These are phyloP conservation scores for Leptopilina boulardi DNA, from an alignment of 1,140 invertebrate genomes.

Conservation along the genomic window DNA sequence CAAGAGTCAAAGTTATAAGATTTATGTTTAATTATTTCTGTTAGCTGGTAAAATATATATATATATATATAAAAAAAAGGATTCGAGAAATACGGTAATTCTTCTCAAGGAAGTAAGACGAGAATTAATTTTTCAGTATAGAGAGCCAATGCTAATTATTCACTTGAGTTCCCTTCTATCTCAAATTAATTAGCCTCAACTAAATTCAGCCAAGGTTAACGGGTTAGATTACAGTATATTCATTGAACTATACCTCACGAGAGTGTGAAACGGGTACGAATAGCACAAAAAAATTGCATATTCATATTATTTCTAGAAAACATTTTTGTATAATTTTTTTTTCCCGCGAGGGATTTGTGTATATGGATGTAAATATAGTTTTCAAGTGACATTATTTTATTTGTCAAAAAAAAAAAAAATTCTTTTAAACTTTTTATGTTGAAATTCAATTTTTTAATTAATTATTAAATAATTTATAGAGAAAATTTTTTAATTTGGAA, in stretches of 20 bases:
- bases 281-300: background rate
- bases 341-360: background rate
- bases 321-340: background rate
- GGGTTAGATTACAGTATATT: slow-evolving; percentile 12
- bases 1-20: background rate
- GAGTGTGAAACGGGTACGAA: slow-evolving; percentile 6
- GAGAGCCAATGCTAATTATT: slow-evolving; percentile 7
- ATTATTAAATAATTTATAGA: too few species aligned
- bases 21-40: slow-evolving; percentile 21
- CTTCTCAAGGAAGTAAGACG: slow-evolving; percentile 16
- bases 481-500: too few species aligned
- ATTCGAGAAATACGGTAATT: slow-evolving; percentile 14
- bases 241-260: slow-evolving; percentile 14
- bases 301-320: slow-evolving; percentile 1
- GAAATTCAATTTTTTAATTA: too few species aligned
- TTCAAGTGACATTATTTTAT: too few species aligned
- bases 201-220: slow-evolving; percentile 28
- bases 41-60: background rate
- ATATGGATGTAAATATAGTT: too few species aligned
- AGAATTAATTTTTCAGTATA: slow-evolving; percentile 16
- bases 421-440: too few species aligned
- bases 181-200: slow-evolving; percentile 20
- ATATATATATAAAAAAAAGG: too few species aligned
- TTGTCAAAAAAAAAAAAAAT: too few species aligned
- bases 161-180: slow-evolving; percentile 23